Percentiles rank a stretch among this genome's conserved stretches.
These are phyloP conservation scores for Zoanthus sociatus DNA, from an alignment of 92 coral and sea anemone species.

Conservation along the genomic window DNA sequence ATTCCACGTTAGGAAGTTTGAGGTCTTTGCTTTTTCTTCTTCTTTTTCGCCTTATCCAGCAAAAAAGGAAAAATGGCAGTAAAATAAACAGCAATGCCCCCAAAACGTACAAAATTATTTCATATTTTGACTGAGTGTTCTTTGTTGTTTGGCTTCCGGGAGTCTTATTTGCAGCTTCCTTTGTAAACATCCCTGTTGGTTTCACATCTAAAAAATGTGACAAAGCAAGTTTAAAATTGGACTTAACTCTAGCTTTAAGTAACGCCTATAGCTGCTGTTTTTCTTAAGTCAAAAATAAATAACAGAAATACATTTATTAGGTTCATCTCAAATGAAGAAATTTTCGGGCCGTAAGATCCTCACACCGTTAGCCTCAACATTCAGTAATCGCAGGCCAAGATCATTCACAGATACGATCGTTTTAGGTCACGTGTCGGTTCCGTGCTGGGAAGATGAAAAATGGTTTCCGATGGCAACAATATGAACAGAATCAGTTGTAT, in stretches of 20 bases:
- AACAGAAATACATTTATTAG: too few species aligned
- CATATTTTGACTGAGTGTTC: not conserved
- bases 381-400: too few species aligned
- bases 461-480: too few species aligned
- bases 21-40: not conserved
- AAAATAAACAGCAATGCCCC: conserved; percentile 14
- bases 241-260: not conserved
- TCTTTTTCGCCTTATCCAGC: conserved; percentile 17
- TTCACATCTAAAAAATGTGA: not conserved
- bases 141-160: not conserved
- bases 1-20: conserved; percentile 3
- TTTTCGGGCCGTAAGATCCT: too few species aligned
- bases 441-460: too few species aligned
- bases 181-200: not conserved
- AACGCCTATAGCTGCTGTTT: too few species aligned
- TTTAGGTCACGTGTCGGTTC: too few species aligned
- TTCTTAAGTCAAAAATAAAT: not conserved
- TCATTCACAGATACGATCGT: too few species aligned
- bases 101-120: conserved; percentile 8
- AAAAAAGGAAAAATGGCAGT: not conserved
- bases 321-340: too few species aligned
- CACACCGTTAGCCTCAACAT: too few species aligned
- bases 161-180: not conserved
- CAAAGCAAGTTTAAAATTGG: not conserved
- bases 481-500: too few species aligned